phyloP scores from a whole-genome alignment of 2,888 invertebrate species.

The Tiliacea aurago region DNA sequence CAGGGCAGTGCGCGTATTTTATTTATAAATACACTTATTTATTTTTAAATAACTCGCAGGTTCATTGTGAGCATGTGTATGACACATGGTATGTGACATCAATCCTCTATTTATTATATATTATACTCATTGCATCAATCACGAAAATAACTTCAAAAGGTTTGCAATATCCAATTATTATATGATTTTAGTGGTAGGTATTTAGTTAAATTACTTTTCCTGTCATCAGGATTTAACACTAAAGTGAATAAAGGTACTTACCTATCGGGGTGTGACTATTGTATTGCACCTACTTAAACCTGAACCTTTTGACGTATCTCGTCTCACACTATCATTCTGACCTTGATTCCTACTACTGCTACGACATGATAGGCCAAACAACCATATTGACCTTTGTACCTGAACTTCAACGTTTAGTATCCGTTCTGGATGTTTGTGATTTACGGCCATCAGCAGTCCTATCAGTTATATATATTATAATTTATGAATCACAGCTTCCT shows the following conservation, averaged over 20 bases:
- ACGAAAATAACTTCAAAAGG: slow-evolving; percentile 5
- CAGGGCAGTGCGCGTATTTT: no score
- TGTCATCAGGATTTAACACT: background rate
- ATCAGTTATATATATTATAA: slow-evolving; percentile 41
- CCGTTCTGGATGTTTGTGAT: slow-evolving; percentile 43
- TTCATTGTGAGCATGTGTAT: slow-evolving; percentile 8
- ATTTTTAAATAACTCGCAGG: background rate
- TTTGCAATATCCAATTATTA: background rate
- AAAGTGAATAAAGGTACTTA: background rate
- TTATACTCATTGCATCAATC: background rate
- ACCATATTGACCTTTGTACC: slow-evolving; percentile 43
- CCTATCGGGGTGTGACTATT: background rate
- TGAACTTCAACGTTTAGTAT: slow-evolving; percentile 49
- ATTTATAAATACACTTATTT: background rate
- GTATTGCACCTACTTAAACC: background rate
- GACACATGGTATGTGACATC: slow-evolving; percentile 9
- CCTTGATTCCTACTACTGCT: slow-evolving; percentile 38
- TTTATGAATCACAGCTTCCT: slow-evolving; percentile 43
- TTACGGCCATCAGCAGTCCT: slow-evolving; percentile 32
- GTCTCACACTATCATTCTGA: slow-evolving; percentile 13
- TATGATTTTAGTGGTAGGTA: background rate
- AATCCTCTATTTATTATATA: background rate
- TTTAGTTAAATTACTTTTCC: background rate
- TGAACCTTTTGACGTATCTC: background rate
- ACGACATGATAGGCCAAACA: slow-evolving; percentile 7